Evolutionary conservation across 2,888 invertebrate species (phyloP), one percentile per base, ranked within the genome.

Genomic region (Nomada hirtipes): DNA sequence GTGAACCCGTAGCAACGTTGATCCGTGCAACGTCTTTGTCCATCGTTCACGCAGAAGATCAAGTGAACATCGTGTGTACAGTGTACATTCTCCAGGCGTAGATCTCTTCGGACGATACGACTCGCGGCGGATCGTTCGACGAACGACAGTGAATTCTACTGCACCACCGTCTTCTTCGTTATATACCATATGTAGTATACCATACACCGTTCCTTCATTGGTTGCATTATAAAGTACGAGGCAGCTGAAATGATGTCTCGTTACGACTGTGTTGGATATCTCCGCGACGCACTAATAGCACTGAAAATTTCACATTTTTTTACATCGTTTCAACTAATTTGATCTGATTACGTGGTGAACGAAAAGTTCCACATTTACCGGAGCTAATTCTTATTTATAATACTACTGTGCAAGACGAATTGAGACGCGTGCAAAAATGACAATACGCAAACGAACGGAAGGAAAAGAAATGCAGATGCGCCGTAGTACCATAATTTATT

Each of bases 1-100:
- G 79, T 65, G 60, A 70, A 76, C 72, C 50, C 72, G 59, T 29
- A 53, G 69, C 50, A 60, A 13, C 53, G 61, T 44, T 61, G 59
- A 60, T 64, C 74, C 52, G 20, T 72, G 75, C 68, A 75, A 68
- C 64, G 26, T 50, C 36, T 50, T 26, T 13, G 29, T 26, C 4
- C 50, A 42, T 50, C 26, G 47, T 75, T 47, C 50, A 4, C 61
- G 26, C 47, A 52, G 69, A 76, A 52, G 63, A 52, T 57, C 69
- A 44, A 23, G 52, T 29, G 29, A 60, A 15, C 52, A 53, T 50
- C 36, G 52, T n/a, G 18, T 9, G 61, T 44, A 60, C 20, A 11
- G 60, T 11, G 61, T 50, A 13, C 61, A 67, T 36, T 52, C n/a
- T 9, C 15, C 18, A 20, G 18, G 36, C 36, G 36, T 36, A 36